These are phyloP conservation scores for Trachelus iudaicus DNA, from an alignment of 2,888 invertebrate genomes.

Conservation along the genomic window DNA sequence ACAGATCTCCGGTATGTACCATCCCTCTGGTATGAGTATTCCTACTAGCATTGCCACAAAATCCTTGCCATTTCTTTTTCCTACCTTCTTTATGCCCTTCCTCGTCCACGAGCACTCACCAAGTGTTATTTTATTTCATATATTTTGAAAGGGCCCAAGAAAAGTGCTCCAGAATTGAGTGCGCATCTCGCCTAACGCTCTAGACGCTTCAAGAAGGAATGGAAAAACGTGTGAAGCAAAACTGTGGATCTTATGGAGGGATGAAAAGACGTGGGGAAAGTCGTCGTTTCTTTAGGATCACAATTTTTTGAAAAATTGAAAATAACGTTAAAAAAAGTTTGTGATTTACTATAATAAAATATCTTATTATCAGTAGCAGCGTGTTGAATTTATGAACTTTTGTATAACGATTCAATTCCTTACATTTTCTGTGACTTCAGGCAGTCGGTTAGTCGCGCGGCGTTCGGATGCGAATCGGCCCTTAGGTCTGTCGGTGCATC, in stretches of 20 bases:
- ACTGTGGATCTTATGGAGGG: neutral
- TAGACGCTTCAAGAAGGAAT: neutral
- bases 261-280: neutral
- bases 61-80: too few species aligned
- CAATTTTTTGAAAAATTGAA: neutral
- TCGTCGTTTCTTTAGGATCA: too few species aligned
- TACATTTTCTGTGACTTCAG: too few species aligned
- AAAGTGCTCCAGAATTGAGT: slow-evolving; percentile 45
- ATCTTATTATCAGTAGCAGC: too few species aligned
- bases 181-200: slow-evolving; percentile 14
- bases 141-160: slow-evolving; percentile 37
- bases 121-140: slow-evolving; percentile 37
- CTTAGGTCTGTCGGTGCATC: slow-evolving; percentile 30
- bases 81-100: slow-evolving; percentile 34
- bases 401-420: too few species aligned
- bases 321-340: neutral
- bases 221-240: neutral
- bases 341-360: neutral
- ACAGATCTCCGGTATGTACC: too few species aligned
- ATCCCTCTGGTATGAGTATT: too few species aligned
- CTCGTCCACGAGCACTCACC: slow-evolving; percentile 26
- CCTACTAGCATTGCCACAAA: too few species aligned
- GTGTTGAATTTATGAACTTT: too few species aligned
- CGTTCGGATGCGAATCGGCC: neutral
- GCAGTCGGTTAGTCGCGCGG: too few species aligned